These are phyloP conservation scores for Athalia rosae DNA, from an alignment of 2,888 invertebrate genomes.

Conservation along the genomic window DNA sequence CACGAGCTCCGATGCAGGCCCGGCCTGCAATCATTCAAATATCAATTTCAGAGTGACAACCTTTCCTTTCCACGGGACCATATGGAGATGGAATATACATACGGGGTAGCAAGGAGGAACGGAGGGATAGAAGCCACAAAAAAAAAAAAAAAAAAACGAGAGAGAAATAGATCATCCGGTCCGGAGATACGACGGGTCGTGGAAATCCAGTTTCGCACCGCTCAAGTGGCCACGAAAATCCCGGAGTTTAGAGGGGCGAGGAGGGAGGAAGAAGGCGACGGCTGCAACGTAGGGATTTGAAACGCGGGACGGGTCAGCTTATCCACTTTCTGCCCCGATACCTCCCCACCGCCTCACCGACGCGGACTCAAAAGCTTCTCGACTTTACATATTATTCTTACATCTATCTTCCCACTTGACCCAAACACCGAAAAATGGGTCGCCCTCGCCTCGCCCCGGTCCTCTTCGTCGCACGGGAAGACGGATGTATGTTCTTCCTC, in stretches of 20 bases:
- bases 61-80: conserved; percentile 58
- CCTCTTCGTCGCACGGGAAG: background rate
- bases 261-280: conserved; percentile 7
- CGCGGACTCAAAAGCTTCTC: conserved; percentile 65
- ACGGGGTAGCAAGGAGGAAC: background rate
- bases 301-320: conserved; percentile 46
- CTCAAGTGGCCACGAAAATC: conserved; percentile 20
- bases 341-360: conserved; percentile 42
- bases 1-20: conserved; percentile 7
- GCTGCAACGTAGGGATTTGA: conserved; percentile 10
- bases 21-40: conserved; percentile 61
- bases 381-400: conserved; percentile 66
- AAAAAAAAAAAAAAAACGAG: background rate
- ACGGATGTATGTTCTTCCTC: no score
- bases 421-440: conserved; percentile 20
- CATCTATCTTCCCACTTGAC: conserved; percentile 55
- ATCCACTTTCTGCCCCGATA: conserved; percentile 50
- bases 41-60: conserved; percentile 68
- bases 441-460: background rate
- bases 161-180: background rate
- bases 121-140: background rate
- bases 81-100: conserved; percentile 66
- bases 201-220: conserved; percentile 67
- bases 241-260: conserved; percentile 20
- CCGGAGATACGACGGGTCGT: conserved; percentile 65